Conservation (phyloP, 2,888 invertebrate species). For the Reticulitermes lucifugus region DNA sequence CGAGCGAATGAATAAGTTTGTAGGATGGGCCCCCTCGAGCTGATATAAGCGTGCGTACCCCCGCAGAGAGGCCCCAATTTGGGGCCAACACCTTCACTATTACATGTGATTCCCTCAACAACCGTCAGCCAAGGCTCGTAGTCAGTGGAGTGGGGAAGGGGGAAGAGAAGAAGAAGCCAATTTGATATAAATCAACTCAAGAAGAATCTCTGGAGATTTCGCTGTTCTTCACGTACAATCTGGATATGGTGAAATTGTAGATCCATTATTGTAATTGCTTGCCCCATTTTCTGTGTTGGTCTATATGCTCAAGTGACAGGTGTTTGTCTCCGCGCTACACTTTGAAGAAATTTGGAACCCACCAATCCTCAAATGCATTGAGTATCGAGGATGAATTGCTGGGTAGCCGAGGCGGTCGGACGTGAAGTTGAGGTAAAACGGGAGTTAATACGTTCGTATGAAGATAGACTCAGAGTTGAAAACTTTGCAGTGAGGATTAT, state of each 20-base stretch:
- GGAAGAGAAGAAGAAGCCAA: constrained; percentile 13
- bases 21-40: not conserved
- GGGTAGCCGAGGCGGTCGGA: too few relatives aligned
- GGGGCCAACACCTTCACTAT: constrained; percentile 34
- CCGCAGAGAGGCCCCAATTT: not conserved
- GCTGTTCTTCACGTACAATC: not conserved
- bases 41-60: constrained; percentile 11
- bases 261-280: not conserved
- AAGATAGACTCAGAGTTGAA: too few relatives aligned
- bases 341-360: too few relatives aligned
- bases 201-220: not conserved
- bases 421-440: too few relatives aligned
- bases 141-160: not conserved
- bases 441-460: too few relatives aligned
- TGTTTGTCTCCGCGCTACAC: too few relatives aligned
- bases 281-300: too few relatives aligned
- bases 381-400: too few relatives aligned
- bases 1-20: not conserved
- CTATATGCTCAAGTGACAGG: too few relatives aligned
- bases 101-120: constrained; percentile 8
- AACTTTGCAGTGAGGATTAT: too few relatives aligned
- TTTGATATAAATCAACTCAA: constrained; percentile 37
- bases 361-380: too few relatives aligned
- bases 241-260: not conserved
- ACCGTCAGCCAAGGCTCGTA: not conserved